phyloP scores from a whole-genome alignment of 2,113 vertebrate genomes.

The Chaenogobius annularis region DNA sequence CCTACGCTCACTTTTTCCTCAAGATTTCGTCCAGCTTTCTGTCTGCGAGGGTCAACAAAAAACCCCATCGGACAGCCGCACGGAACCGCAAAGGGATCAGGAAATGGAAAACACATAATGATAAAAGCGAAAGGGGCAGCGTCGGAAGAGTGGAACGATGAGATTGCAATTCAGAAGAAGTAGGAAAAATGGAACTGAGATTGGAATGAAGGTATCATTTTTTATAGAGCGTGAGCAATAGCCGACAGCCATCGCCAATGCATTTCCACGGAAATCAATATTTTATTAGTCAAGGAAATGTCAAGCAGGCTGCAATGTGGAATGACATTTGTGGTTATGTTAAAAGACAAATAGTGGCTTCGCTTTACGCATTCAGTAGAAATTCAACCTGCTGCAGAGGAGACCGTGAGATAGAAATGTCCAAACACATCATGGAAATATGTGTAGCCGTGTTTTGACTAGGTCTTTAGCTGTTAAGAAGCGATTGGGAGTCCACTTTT shows the following conservation, averaged over 20 bases:
- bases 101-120: not conserved
- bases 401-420: not conserved
- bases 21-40: not conserved
- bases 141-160: not conserved
- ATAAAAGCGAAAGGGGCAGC: not conserved
- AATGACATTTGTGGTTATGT: slow-evolving; percentile 18
- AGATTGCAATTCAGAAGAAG: slow-evolving; percentile 1
- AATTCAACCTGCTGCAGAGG: slow-evolving; percentile 11
- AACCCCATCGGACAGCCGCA: not conserved
- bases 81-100: not conserved
- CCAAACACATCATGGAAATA: not conserved
- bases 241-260: slow-evolving; percentile 13
- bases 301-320: slow-evolving; percentile 20
- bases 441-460: not conserved
- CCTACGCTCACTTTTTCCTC: too few species aligned
- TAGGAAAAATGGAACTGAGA: not conserved
- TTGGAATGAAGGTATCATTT: slow-evolving; percentile 20
- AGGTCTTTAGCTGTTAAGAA: not conserved
- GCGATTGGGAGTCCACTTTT: not conserved
- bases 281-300: slow-evolving; percentile 25
- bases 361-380: not conserved
- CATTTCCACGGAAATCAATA: slow-evolving; percentile 10
- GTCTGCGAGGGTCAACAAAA: slow-evolving; percentile 22
- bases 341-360: slow-evolving; percentile 2
- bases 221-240: slow-evolving; percentile 17